Conservation (phyloP, 1,140 invertebrate species). For the Sinella curviseta region DNA sequence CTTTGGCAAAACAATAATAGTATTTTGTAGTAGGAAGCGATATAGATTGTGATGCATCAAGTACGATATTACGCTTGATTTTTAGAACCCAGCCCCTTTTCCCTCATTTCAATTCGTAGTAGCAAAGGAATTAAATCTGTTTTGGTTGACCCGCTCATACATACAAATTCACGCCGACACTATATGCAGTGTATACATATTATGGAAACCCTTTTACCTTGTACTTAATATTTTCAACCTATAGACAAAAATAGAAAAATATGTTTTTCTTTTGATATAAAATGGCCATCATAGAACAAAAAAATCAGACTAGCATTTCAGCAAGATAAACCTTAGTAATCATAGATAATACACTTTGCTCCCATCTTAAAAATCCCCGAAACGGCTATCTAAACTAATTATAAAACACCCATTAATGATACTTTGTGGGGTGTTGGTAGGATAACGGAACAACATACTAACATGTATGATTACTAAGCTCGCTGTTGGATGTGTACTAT, state of each 20-base stretch:
- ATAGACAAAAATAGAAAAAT: neutral
- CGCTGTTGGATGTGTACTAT: neutral
- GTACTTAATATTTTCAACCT: neutral
- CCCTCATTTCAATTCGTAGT: too few relatives aligned
- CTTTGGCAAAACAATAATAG: too few relatives aligned
- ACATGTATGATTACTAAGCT: neutral
- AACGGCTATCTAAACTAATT: too few relatives aligned
- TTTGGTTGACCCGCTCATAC: too few relatives aligned
- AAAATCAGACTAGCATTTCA: slow-evolving; percentile 1
- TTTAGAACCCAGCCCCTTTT: too few relatives aligned
- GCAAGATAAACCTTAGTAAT: neutral
- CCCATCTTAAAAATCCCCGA: too few relatives aligned
- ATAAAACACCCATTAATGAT: neutral
- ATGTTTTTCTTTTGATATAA: neutral
- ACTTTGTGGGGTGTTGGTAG: neutral
- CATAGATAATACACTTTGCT: neutral
- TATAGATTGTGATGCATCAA: too few relatives aligned
- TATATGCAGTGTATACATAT: neutral
- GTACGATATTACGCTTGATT: too few relatives aligned
- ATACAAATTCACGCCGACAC: too few relatives aligned
- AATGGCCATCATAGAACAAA: slow-evolving; percentile 7
- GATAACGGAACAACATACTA: neutral
- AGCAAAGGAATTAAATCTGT: too few relatives aligned
- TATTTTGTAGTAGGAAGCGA: too few relatives aligned
- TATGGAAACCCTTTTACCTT: neutral